Percentiles rank a stretch among this genome's conserved stretches.
These are phyloP conservation scores for Brachionus rubens DNA, from an alignment of 1,140 invertebrate species.

Conservation along the genomic window DNA sequence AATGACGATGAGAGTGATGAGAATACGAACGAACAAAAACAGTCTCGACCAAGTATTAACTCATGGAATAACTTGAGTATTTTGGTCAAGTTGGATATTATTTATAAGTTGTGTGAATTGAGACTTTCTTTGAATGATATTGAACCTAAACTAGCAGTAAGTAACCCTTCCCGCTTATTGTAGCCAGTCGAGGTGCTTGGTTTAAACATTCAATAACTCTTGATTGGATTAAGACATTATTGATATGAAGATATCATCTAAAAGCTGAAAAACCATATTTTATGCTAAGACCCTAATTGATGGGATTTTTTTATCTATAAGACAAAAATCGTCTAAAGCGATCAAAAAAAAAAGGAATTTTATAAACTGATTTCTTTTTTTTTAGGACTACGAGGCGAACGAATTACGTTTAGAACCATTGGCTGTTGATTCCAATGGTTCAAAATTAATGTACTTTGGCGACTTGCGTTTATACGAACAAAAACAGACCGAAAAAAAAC, in stretches of 20 bases:
- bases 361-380: not conserved
- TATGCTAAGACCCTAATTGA: too few species aligned
- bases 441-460: constrained; percentile 43
- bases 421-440: constrained; percentile 20
- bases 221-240: too few species aligned
- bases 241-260: too few species aligned
- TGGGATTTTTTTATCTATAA: too few species aligned
- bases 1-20: not conserved
- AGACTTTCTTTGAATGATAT: constrained; percentile 16
- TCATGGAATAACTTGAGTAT: constrained; percentile 39
- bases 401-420: constrained; percentile 34
- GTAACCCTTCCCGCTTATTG: too few species aligned
- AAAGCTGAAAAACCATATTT: too few species aligned
- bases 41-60: not conserved
- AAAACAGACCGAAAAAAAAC: not conserved
- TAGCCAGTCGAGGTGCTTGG: too few species aligned
- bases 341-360: too few species aligned
- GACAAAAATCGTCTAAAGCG: too few species aligned
- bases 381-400: constrained; percentile 23
- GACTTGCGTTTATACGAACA: constrained; percentile 20
- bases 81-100: constrained; percentile 30
- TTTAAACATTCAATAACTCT: too few species aligned
- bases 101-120: constrained; percentile 31
- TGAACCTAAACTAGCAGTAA: constrained; percentile 17
- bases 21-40: too few species aligned